phyloP scores from a whole-genome alignment of 2,888 invertebrate genomes.

The Machimus atricapillus region DNA sequence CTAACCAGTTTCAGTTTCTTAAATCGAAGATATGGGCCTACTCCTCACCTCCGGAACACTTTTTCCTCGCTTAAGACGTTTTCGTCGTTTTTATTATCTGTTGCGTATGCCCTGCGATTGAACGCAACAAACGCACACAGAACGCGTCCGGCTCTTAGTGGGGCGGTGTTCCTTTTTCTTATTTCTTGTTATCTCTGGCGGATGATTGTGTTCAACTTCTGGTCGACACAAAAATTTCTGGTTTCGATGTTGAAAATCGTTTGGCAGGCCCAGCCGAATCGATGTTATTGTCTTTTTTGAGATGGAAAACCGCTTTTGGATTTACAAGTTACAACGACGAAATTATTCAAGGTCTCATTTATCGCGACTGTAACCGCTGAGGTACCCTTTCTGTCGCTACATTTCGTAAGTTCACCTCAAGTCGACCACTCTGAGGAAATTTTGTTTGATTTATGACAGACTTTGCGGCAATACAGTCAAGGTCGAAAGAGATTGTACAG shows the following conservation, averaged over 20 bases:
- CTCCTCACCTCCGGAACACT: conserved; percentile 24
- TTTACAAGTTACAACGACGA: neutral
- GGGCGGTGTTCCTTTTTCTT: neutral
- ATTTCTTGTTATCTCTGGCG: neutral
- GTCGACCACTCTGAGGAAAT: neutral
- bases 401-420: neutral
- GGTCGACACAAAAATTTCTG: conserved; percentile 33
- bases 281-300: neutral
- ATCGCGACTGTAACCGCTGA: neutral
- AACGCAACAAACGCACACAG: conserved; percentile 4
- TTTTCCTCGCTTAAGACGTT: neutral
- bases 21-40: conserved; percentile 32
- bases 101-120: neutral
- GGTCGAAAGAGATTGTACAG: neutral
- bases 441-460: neutral
- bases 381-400: neutral
- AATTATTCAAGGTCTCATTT: neutral
- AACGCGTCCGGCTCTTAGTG: neutral
- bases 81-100: conserved; percentile 6
- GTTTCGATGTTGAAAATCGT: conserved; percentile 11
- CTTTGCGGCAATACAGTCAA: neutral
- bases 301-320: neutral
- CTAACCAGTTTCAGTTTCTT: conserved; percentile 29
- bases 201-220: conserved; percentile 33
- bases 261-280: neutral